A percentile compares a stretch with the other conserved stretches of the same genome.
These are phyloP conservation scores for Cervus canadensis DNA, from an alignment of 2,113 vertebrate genomes.

Conservation along the genomic window DNA sequence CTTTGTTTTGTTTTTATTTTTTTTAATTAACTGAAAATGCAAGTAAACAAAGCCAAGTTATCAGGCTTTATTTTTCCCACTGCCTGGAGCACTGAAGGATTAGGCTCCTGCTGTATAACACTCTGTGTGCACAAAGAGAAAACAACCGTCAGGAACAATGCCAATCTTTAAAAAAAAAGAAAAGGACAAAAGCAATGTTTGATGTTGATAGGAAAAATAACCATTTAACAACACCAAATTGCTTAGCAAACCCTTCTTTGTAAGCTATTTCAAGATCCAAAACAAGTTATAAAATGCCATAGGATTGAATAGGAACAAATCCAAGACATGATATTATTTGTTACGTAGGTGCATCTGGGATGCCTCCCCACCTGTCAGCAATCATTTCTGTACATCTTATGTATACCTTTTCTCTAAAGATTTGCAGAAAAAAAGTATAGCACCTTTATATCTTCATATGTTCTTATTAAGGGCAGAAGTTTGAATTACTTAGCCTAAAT, in stretches of 20 bases:
- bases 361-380: neutral
- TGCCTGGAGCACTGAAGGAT: neutral
- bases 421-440: neutral
- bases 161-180: neutral
- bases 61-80: neutral
- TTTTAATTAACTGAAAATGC: neutral
- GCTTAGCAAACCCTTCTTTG: neutral
- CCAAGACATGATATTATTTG: constrained; percentile 1
- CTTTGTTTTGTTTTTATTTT: neutral
- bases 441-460: neutral
- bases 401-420: neutral
- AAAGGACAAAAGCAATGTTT: neutral
- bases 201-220: neutral
- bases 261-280: neutral
- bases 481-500: neutral
- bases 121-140: neutral
- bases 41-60: neutral
- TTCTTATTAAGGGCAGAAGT: neutral
- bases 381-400: constrained; percentile 3
- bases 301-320: neutral
- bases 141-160: neutral
- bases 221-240: neutral
- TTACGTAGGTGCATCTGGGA: neutral
- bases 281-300: constrained; percentile 11
- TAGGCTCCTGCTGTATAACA: neutral